Conservation (phyloP, 2,113 vertebrate species). For the Electrona antarctica region DNA sequence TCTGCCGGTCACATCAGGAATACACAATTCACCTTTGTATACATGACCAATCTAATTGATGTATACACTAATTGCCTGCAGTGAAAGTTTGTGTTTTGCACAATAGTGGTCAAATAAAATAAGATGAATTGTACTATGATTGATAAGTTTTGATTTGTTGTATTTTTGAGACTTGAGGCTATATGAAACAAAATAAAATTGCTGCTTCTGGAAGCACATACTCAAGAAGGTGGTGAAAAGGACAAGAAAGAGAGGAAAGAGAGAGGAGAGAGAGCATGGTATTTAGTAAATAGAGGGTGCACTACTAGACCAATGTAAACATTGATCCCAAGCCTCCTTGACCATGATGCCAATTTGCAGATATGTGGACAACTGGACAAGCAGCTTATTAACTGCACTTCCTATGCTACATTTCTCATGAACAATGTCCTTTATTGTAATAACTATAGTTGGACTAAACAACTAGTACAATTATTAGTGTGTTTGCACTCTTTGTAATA, state of each 20-base stretch:
- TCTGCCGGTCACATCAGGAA: not conserved
- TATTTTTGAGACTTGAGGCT: too few relatives aligned
- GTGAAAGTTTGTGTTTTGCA: not conserved
- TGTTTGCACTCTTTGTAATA: too few relatives aligned
- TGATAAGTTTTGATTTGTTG: not conserved
- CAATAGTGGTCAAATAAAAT: conserved; percentile 8
- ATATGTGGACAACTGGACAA: too few relatives aligned
- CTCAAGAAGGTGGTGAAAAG: not conserved
- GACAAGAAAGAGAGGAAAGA: not conserved
- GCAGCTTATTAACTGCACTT: too few relatives aligned
- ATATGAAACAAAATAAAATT: not conserved
- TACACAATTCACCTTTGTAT: not conserved
- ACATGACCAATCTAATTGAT: too few relatives aligned
- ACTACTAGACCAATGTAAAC: too few relatives aligned
- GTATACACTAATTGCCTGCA: not conserved
- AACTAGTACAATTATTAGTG: too few relatives aligned
- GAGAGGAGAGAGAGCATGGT: not conserved
- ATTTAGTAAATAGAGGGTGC: not conserved
- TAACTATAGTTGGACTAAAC: too few relatives aligned
- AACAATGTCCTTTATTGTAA: too few relatives aligned
- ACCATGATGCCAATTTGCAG: too few relatives aligned
- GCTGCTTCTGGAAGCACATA: not conserved
- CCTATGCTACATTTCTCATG: too few relatives aligned
- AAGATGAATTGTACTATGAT: not conserved
- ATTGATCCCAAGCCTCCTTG: too few relatives aligned